A percentile compares a stretch with the other conserved stretches of the same genome.
Conservation (phyloP, 2,888 invertebrate genomes). For the Eupithecia insigniata region DNA sequence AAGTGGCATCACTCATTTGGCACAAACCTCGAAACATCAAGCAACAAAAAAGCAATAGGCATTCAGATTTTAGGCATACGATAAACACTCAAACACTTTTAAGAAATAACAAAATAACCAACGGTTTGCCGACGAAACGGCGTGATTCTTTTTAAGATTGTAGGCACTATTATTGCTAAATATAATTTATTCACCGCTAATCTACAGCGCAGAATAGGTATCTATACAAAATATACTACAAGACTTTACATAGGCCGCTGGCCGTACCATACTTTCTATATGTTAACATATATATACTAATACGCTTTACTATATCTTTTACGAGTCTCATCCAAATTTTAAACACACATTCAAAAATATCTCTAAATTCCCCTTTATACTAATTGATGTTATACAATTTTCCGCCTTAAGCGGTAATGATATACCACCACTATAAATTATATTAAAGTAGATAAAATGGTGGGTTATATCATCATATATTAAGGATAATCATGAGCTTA, state of each 20-base stretch:
- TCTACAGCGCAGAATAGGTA: constrained; percentile 79
- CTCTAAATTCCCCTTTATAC: background rate
- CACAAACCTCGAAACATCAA: constrained; percentile 62
- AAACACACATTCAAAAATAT: constrained; percentile 17
- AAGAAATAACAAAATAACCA: constrained; percentile 78
- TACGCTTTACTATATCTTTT: constrained; percentile 69
- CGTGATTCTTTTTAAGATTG: constrained; percentile 78
- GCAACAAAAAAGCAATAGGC: constrained; percentile 55
- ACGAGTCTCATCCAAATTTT: constrained; percentile 27
- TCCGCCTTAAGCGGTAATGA: background rate
- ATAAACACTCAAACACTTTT: constrained; percentile 76
- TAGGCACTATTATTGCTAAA: constrained; percentile 84
- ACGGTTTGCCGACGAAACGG: constrained; percentile 64
- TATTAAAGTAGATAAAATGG: background rate
- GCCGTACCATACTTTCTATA: constrained; percentile 74
- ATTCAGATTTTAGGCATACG: constrained; percentile 44
- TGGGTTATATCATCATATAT: background rate
- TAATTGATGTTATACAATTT: constrained; percentile 11
- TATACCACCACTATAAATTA: background rate
- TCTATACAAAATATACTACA: constrained; percentile 83
- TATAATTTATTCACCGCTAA: constrained; percentile 78
- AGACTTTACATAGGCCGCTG: constrained; percentile 76
- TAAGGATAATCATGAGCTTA: constrained; percentile 58
- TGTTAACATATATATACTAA: constrained; percentile 75
- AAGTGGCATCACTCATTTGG: constrained; percentile 73